Percentiles rank a stretch among this genome's conserved stretches.
phyloP scores from a whole-genome alignment of 2,113 vertebrate species.

The Pycnonotus jocosus region DNA sequence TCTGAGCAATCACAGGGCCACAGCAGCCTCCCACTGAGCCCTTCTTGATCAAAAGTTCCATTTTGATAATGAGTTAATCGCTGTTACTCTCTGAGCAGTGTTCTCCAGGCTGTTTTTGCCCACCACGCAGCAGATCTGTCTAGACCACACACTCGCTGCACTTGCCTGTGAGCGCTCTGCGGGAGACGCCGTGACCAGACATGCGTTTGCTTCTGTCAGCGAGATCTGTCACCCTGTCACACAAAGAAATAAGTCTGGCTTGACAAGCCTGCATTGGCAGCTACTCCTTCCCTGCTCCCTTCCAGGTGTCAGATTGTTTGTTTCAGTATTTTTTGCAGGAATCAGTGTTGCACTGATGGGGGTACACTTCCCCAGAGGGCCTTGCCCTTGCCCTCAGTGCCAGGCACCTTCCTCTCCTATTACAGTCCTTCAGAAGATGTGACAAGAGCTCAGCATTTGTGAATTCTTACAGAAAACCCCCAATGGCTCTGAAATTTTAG shows the following conservation, averaged over 20 bases:
- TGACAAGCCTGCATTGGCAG: constrained; percentile 39
- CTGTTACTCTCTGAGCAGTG: neutral
- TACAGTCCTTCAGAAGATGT: neutral
- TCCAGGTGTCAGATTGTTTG: constrained; percentile 19
- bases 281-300: neutral
- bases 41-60: neutral
- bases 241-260: neutral
- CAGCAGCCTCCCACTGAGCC: neutral
- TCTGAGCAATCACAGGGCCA: neutral
- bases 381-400: neutral
- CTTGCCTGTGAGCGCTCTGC: neutral
- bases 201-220: constrained; percentile 35
- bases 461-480: neutral
- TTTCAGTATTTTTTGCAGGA: neutral
- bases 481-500: neutral
- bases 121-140: neutral
- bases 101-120: neutral
- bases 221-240: constrained; percentile 57
- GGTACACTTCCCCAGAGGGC: neutral
- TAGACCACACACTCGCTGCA: constrained; percentile 32
- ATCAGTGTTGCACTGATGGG: neutral
- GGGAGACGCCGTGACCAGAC: constrained; percentile 26
- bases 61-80: constrained; percentile 15
- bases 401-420: neutral
- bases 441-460: neutral